Base-by-base conservation (phyloP, 2,797 vertebrate species). In the Eulemur albifrons region DNA sequence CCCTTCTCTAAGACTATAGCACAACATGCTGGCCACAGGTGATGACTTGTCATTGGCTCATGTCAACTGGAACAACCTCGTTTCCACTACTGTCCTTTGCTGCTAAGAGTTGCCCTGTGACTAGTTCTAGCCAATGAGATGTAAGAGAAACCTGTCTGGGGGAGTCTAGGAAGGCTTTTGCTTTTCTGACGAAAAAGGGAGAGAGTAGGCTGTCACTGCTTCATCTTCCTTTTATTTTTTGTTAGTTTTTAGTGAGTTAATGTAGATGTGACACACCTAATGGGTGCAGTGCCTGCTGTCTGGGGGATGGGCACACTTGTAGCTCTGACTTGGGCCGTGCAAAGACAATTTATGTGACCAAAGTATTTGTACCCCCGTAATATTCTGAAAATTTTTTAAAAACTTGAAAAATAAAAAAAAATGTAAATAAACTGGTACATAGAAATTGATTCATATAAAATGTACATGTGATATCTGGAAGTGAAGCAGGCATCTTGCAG, bases 111-210 rank as follows among this genome's bases (percentile, higher is more conserved):
- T 61, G 70, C 40, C 72, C 63, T 4, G 7, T 75, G 90, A 88
- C 45, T 45, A 84, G 30, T n/a, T 61, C 32, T 80, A 80, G 63
- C 12, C 86, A 75, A n/a, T 80, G 50, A 80, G 38, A n/a, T 35
- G 0, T 52, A 57, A 59, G 65, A 40, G 43, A 92, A 87, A 38
- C 3, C 12, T 57, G 30, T 4, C 25, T 38, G n/a, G 9, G 12
- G 61, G 32, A 63, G 69, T 88, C 69, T 63, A 48, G 35, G 23
- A 67, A 87, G 23, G 23, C 8, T 79, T 94, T 48, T 83, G 45
- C 13, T 92, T 90, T 90, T 25, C 43, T 67, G 40, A 59, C 43
- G 10, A 77, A 86, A 94, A 76, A 86, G n/a, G 9, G 17, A 82
- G 40, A 54, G 50, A 72, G 25, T 11, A 75, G 40, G 18, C 43